phyloP scores from a whole-genome alignment of 2,113 vertebrate genomes.

The Solea solea region DNA sequence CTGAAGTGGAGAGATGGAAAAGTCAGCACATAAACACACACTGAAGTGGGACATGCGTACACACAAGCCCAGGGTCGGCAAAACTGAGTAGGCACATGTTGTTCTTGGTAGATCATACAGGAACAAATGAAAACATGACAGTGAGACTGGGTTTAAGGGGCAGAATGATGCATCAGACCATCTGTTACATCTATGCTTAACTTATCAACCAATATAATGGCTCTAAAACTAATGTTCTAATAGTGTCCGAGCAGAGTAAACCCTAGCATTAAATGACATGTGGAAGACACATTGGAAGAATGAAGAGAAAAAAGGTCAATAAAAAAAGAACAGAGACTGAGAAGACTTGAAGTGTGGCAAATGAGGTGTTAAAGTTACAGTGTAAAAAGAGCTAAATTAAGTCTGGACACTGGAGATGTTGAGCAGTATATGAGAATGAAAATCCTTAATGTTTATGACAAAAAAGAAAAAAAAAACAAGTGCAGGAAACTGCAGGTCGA shows the following conservation, averaged over 20 bases:
- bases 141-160: conserved; percentile 11
- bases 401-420: too few relatives aligned
- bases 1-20: conserved; percentile 69
- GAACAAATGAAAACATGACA: conserved; percentile 60
- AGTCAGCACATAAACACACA: conserved; percentile 66
- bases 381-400: too few relatives aligned
- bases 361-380: too few relatives aligned
- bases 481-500: too few relatives aligned
- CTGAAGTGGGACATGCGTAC: conserved; percentile 45
- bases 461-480: too few relatives aligned
- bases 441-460: too few relatives aligned
- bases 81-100: conserved; percentile 64
- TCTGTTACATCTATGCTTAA: conserved; percentile 12
- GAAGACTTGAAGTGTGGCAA: too few relatives aligned
- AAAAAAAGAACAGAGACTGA: too few relatives aligned
- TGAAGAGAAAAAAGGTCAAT: too few relatives aligned
- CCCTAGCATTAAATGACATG: background rate
- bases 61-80: conserved; percentile 39
- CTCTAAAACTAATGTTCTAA: background rate
- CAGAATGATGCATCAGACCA: conserved; percentile 23
- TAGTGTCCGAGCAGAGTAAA: background rate
- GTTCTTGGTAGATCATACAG: conserved; percentile 58
- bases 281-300: too few relatives aligned
- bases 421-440: too few relatives aligned
- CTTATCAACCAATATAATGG: conserved; percentile 21